Base-by-base conservation (phyloP, 30 jellyfish, hydroid and myxozoan genomes). In the Hydra vulgaris region DNA sequence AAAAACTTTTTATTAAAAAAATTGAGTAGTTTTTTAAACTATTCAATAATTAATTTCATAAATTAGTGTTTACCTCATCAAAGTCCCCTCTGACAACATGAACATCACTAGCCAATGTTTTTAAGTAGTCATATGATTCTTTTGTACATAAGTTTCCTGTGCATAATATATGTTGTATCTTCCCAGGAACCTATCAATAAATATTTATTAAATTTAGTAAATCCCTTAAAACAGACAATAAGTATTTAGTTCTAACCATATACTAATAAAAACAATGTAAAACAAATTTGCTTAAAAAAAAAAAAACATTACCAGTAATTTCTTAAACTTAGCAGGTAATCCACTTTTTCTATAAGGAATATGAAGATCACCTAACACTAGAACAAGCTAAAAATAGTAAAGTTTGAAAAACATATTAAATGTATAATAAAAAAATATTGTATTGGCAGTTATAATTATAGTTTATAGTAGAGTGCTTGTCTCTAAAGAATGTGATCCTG, bases 41-140 rank as follows among this genome's bases (percentile, higher is more conserved):
- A 3, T 40, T 40, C 12, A 40, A 40, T 3, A 3, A 40, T 12
- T 40, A 40, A 3, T 40, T 40, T n/a, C n/a, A n/a, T n/a, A n/a
- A n/a, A n/a, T n/a, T n/a, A n/a, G n/a, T 56, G 71, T 16, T 7
- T 27, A 86, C 98, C 95, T 91, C 98, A 80, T 91, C 98, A 83
- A 91, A 91, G 66, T 91, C 98, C 27, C 98, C 98, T 17, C 98
- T 74, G 61, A 91, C 98, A 74, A 91, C 95, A 80, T 91, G 96
- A 23, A 91, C 98, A 83, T 91, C 98, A 72, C 98, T 91, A 23
- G 98, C 98, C 23, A 91, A 78, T 0, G 98, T 86, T 81, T 91
- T 90, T 73, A 91, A 27, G 74, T 91, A 91, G 76, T 91, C 98
- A 61, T 91, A 91, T 0, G 98, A 91, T 61, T 91, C 98, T 55